Base-by-base conservation (phyloP, 35 echinoderm and acorn worm species). In the Apostichopus japonicus region DNA sequence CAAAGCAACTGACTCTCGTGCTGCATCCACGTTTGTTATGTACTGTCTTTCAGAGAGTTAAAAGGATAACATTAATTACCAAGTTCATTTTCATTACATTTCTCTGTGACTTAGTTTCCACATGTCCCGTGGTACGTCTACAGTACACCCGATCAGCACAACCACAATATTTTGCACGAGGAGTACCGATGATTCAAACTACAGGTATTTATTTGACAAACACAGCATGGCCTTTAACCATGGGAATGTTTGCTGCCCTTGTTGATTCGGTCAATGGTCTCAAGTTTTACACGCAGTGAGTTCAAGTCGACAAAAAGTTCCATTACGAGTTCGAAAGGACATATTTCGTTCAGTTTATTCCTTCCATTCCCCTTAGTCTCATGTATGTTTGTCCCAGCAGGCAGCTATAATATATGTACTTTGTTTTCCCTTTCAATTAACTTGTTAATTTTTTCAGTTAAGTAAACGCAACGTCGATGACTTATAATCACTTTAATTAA, bases 131-230 rank as follows among this genome's bases (percentile, higher is more conserved):
- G 81, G 81, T 84, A 58, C 81, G 81, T 24, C 81, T 84, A 19
- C 81, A 57, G 24, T 84, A 84, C 81, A 84, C 81, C 81, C 53
- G 81, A 21, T 55, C 81, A 58, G 55, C 81, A 53, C 81, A 84
- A 84, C 81, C 81, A 51, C 81, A 84, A 84, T 84, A 84, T 84
- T 84, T 84, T 84, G 27, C 81, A 58, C 81, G 24, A 57, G 81
- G 81, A 84, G 81, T 84, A 16, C 81, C 81, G 81, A 25, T 58
- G 81, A 84, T 84, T 57, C 81, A 84, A 24, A 84, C 81, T 84
- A 84, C 81, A 84, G 81, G 81, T 84, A 84, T 57, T 24, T 58
- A 84, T 54, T 23, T 57, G 14, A 57, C 54, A 84, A 58, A 84
- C 17, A 16, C 10, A 84, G 81, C 53, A 84, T 84, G 54, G 10